Evolutionary conservation across 2,113 vertebrate species (phyloP), one percentile per base, ranked within the genome.

Genomic region (Myxocyprinus asiaticus): DNA sequence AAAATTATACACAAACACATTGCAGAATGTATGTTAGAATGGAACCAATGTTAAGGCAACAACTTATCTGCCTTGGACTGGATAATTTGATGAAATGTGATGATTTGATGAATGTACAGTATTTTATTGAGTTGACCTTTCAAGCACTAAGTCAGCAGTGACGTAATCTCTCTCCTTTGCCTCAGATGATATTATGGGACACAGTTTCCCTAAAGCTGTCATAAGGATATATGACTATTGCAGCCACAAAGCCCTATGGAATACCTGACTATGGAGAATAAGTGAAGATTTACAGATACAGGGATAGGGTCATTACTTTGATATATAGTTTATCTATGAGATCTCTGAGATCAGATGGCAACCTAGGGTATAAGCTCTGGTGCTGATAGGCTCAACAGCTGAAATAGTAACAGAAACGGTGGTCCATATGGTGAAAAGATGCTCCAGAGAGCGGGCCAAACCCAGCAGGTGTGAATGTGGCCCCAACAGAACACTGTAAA

Each of bases 251-350:
- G 17, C 17, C 8, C 59, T 42, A 3, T 15, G 71, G 44, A 64
- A 50, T 75, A 75, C 72, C 59, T 75, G 15, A 75, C 6, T 64
- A 51, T 6, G 4, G 72, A n/a, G 15, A 75, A 64, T 43, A 48
- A 64, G 9, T 64, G 10, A 63, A 51, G 59, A 64, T 74, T 74
- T 62, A 75, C 17, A 6, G 59, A 63, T n/a, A n/a, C n/a, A 58
- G 43, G 22, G 45, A 10, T 63, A 64, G 22, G 72, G 7, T 51
- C 72, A 64, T 75, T 75, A 64, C 4, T 51, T 50, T 63, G 44
- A 63, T 75, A 62, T 74, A 61, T 51, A 64, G 17, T 15, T 75
- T 75, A 75, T 75, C 72, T 75, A 10, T 43, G 6, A 75, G 59
- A 75, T 75, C 22, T 33, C 22, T 43, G 50, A 8, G 64, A 64